Evolutionary conservation across 2,888 invertebrate species (phyloP).

Genomic region (Seira ritae): DNA sequence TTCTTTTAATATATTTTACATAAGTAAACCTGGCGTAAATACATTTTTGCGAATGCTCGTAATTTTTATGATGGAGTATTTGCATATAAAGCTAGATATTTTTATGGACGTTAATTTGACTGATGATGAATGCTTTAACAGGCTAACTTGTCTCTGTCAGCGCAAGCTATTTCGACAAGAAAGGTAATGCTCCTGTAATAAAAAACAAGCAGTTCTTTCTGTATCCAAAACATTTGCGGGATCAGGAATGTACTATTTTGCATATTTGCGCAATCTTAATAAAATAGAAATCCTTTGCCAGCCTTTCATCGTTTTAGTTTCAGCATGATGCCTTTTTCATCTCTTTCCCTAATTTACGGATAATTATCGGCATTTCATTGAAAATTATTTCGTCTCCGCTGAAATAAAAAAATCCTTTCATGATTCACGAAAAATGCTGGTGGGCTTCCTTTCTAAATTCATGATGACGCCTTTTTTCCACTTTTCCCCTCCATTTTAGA

Average conservation of each 20-base stretch:
- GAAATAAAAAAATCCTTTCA: no score
- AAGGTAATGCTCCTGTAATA: slow-evolving; percentile 78
- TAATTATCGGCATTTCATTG: slow-evolving; percentile 46
- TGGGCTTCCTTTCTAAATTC: slow-evolving; percentile 28
- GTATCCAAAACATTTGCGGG: neutral
- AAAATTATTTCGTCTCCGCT: neutral
- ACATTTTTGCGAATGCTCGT: neutral
- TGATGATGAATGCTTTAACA: slow-evolving; percentile 72
- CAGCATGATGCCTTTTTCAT: slow-evolving; percentile 56
- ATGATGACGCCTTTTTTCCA: slow-evolving; percentile 28
- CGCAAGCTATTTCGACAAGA: slow-evolving; percentile 84
- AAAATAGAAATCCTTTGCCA: slow-evolving; percentile 24
- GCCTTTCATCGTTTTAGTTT: slow-evolving; percentile 49
- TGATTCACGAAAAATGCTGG: slow-evolving; percentile 25
- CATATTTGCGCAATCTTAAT: slow-evolving; percentile 15
- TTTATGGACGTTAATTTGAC: slow-evolving; percentile 40
- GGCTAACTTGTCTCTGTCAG: slow-evolving; percentile 91
- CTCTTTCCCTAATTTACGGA: slow-evolving; percentile 21
- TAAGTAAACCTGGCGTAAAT: no score
- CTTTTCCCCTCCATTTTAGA: slow-evolving; percentile 76
- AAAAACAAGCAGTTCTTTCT: neutral
- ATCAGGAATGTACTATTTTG: slow-evolving; percentile 32
- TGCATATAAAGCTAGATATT: neutral
- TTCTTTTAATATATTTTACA: no score
- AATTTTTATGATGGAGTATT: slow-evolving; percentile 18